Evolutionary conservation across 1,140 invertebrate genomes (phyloP), one percentile per base, ranked within the genome.

Genomic region (Diorhabda sublineata): DNA sequence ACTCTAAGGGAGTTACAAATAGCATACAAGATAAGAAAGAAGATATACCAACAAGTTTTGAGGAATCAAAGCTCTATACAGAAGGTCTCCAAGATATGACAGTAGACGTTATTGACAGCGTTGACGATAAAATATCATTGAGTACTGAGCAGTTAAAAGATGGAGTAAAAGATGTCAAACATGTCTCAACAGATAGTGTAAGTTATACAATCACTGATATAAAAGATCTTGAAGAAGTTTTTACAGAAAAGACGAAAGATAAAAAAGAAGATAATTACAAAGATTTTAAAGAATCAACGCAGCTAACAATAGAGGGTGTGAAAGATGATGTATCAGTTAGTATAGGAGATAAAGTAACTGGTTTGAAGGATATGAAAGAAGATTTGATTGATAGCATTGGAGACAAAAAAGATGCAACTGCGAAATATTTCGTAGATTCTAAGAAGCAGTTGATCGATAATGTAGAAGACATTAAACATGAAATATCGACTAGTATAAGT

Each of bases 211-310:
- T 26, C 26, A 70, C 45, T 11, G 6, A 9, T 44, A 58, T 42
- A 58, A 61, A 66, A 52, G 59, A 63, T 26, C 42, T 60, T 58
- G 58, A 45, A 66, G 59, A 66, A 26, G 66, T 70, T 57, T 65
- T 52, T 66, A 45, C 61, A 61, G 61, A 67, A 58, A 57, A 66
- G 58, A 58, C 58, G 9, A 11, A 43, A 42, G 62, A 42, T 8
- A 41, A 2, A 9, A 52, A 52, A 9, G 47, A 52, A 8, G n/a
- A 2, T 52, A n/a, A 8, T 52, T n/a, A 8, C 6, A n/a, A 52
- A 52, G 47, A 3, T 52, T 2, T 52, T 52, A 2, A 52, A 52
- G 47, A 52, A 8, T 6, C 47, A 6, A 52, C n/a, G 47, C 4
- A 8, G 4, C 47, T 8, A 52, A 52, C 2, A 52, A 52, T n/a